Base-by-base conservation (phyloP, 2,797 vertebrate species). In the Chelonia mydas region DNA sequence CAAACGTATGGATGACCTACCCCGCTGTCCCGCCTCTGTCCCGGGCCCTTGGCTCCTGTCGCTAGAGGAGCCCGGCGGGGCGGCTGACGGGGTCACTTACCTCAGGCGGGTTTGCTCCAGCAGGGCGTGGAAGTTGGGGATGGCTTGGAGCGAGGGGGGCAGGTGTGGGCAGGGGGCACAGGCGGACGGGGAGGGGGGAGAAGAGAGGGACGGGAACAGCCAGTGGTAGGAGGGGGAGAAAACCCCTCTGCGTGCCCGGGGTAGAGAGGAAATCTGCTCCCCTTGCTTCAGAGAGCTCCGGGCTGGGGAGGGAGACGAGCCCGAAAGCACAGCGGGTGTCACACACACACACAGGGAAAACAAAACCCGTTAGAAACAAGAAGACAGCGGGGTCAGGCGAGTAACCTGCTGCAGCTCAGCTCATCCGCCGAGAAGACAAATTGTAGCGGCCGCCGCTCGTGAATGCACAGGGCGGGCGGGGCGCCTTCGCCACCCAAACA, bases 361-460 rank as follows among this genome's bases (percentile, higher is more conserved):
- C 23, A 15, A 33, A 33, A 11, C 25, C 41, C 45, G 17, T 15
- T 49, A 15, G 45, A 19, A 15, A 21, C 45, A 51, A 33, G 45
- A 50, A 21, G 45, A 12, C 8, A 19, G 45, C 25, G 13, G 45
- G 77, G 45, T 4, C 8, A 37, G n/a, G 65, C n/a, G 21, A 11
- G 77, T 28, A 91, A 96, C 95, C 95, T 88, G 95, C 53, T 19
- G 78, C 87, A 45, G 59, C 84, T 23, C 87, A 5, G 89, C 80
- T 84, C 61, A n/a, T 3, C 23, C 55, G 74, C 49, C 49, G 6
- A 28, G 77, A 11, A 51, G 31, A 37, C 50, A 6, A 53, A 25
- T 11, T 17, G 74, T 37, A 10, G 41, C 50, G 10, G 57, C 59
- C 6, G 54, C 76, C 4, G 78, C 77, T 19, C 68, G 87, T 85